Base-by-base conservation (phyloP, 2,113 vertebrate species). In the Riparia riparia region DNA sequence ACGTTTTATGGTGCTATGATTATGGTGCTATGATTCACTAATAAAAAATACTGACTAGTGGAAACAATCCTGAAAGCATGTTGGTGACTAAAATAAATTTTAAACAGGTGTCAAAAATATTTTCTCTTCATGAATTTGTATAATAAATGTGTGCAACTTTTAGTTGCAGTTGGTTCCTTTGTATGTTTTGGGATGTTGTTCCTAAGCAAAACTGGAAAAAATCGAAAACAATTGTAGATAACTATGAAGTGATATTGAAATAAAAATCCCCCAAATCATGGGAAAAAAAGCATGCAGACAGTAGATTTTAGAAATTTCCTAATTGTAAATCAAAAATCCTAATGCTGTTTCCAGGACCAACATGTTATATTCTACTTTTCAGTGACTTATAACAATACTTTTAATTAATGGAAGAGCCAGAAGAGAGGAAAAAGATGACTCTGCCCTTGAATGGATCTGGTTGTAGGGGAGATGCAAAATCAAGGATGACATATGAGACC, bases 261-360 rank as follows among this genome's bases (percentile, higher is more conserved):
- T 20, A 47, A 50, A 80, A 60, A 66, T 37, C 2, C 4, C 7
- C 5, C 1, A 42, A 78, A 65, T 54, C 2, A 51, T 41, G 4
- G 8, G 66, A 71, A n/a, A 9, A 9, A 9, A 79, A 15, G 0
- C 9, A 50, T 6, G 11, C 3, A 14, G 14, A 21, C 7, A 54
- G 7, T 54, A 14, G 7, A 72, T 93, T 77, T 73, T 81, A 51
- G 29, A 60, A 77, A 82, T 58, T 50, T 6, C 3, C 5, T 77
- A 64, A 41, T 5, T 61, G 18, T 70, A 29, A 44, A 47, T 39
- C 57, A 53, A 72, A 83, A 69, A 34, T 61, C 16, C 15, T 51
- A 21, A 16, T 57, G 18, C 1, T 49, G 13, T 70, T 81, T 50
- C 37, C 20, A 44, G 13, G 89, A 81, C 10, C 25, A 64, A 3